These are phyloP conservation scores for Diadophis punctatus DNA, from an alignment of 2,113 vertebrate genomes.

Conservation along the genomic window DNA sequence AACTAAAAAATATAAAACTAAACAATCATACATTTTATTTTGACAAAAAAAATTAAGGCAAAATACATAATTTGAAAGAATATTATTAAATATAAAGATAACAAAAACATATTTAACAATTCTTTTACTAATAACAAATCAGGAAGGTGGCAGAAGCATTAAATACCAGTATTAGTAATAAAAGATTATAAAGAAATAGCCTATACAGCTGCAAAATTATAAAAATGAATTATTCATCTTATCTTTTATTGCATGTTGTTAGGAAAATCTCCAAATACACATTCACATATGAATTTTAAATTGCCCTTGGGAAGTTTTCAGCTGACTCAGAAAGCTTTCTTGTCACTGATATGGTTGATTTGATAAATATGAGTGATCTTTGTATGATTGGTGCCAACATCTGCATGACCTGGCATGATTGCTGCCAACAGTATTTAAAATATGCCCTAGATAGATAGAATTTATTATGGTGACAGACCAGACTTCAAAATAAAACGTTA, in stretches of 20 bases:
- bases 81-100: not conserved
- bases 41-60: not conserved
- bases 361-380: not conserved
- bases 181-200: not conserved
- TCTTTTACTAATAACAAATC: not conserved
- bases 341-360: not conserved
- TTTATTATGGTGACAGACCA: not conserved
- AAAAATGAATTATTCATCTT: not conserved
- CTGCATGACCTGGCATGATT: not conserved
- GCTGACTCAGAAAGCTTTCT: not conserved
- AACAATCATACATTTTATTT: not conserved
- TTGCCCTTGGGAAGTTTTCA: not conserved
- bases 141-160: not conserved
- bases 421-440: not conserved
- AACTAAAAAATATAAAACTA: not conserved
- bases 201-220: not conserved
- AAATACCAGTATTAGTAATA: not conserved
- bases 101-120: not conserved
- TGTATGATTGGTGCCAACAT: not conserved
- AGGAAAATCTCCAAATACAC: too few relatives aligned
- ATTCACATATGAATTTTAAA: not conserved
- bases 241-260: not conserved
- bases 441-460: not conserved
- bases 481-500: not conserved
- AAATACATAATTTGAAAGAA: not conserved